Evolutionary conservation across 2,888 invertebrate genomes (phyloP), one percentile per base, ranked within the genome.

Genomic region (Drosophila robusta): DNA sequence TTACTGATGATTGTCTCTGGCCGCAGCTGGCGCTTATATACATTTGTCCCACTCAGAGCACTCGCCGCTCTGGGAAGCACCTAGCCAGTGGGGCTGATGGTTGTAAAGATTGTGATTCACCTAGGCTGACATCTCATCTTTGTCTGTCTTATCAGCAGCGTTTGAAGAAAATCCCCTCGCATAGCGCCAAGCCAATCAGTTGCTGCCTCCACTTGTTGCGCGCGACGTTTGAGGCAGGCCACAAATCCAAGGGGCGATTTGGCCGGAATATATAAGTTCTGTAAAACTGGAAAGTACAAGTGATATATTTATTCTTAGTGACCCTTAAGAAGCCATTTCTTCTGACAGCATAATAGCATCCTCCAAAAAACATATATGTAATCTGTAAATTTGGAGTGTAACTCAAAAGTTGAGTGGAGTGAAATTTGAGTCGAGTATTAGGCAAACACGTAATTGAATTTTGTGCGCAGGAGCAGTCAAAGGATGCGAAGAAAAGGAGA

Each of bases 391-490:
- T 45, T 46, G 5, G 22, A 39, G 24, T 12, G 18, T 8, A 8
- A 16, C 61, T 54, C 52, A 54, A 12, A 22, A 16, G 12, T 14
- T 24, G 51, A 57, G 49, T 16, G 3, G 16, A 34, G 38, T 26
- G 9, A 39, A 46, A 47, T 50, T 71, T 74, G 76, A 81, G 86
- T 66, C 16, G 52, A 16, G 49, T 66, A 73, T 50, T 41, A n/a
- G 39, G 9, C 49, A 34, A 44, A 55, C 55, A 24, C 5, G 6
- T 79, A 83, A 83, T 86, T 88, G 61, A 77, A 79, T 83, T 88
- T 69, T 47, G 29, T 83, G 88, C 83, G 83, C 83, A 83, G 83
- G 77, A 79, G 77, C 83, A 71, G 68, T 55, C 73, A 76, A 70
- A 70, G 64, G 34, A 45, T 38, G 44, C 14, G 32, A 61, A 68